Evolutionary conservation across 2,888 invertebrate species (phyloP).

Genomic region (Chrysina gloriosa): DNA sequence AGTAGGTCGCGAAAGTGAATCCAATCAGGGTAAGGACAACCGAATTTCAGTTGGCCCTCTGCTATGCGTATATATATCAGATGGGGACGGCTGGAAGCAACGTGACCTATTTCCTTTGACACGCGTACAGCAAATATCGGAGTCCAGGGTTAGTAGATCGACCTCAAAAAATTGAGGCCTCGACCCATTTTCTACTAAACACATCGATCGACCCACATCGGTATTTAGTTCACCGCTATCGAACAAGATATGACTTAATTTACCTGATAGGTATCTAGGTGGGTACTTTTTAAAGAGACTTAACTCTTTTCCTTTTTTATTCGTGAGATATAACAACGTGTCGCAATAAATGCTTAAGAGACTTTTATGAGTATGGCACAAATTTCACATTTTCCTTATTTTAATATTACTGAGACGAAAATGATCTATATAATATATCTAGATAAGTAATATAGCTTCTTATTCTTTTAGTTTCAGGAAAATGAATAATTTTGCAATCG

Average conservation of each 20-base stretch:
- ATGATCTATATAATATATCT: too few species aligned
- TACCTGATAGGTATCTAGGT: background rate
- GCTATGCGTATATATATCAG: background rate
- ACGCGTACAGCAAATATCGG: background rate
- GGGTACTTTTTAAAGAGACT: too few species aligned
- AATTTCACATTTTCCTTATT: too few species aligned
- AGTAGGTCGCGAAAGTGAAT: conserved; percentile 27
- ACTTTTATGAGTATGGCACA: too few species aligned
- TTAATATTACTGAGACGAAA: too few species aligned
- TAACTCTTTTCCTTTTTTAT: too few species aligned
- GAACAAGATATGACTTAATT: background rate
- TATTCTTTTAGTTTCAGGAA: too few species aligned
- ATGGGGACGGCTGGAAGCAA: background rate
- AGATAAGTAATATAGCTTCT: too few species aligned
- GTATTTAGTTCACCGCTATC: conserved; percentile 11
- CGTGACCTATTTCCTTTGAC: conserved; percentile 19
- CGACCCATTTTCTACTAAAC: conserved; percentile 29
- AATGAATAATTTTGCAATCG: too few species aligned
- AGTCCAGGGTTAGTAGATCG: conserved; percentile 7
- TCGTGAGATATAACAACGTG: too few species aligned
- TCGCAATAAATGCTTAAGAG: too few species aligned
- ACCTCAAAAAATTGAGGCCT: conserved; percentile 28
- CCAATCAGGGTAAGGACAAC: conserved; percentile 34
- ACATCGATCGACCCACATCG: conserved; percentile 29
- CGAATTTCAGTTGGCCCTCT: conserved; percentile 25